Percentiles rank a stretch among this genome's conserved stretches.
phyloP scores from a whole-genome alignment of 2,113 vertebrate species.

The Nerophis lumbriciformis region DNA sequence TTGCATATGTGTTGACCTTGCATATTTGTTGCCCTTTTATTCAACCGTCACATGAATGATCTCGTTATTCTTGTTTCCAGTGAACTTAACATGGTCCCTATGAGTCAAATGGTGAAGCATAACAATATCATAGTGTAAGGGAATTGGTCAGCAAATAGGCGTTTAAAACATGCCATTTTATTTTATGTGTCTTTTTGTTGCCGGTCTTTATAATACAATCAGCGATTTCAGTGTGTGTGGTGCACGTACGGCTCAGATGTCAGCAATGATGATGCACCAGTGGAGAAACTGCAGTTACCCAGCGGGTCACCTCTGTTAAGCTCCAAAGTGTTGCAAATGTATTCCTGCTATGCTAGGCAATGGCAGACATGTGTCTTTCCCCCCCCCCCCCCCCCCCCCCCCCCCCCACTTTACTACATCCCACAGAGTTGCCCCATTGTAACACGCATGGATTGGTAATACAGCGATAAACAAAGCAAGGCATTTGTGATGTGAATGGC shows the following conservation, averaged over 20 bases:
- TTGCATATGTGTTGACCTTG: too few relatives aligned
- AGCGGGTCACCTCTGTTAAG: conserved; percentile 29
- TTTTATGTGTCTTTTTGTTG: not conserved
- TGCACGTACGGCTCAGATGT: conserved; percentile 7
- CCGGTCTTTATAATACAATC: not conserved
- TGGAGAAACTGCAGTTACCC: conserved; percentile 14
- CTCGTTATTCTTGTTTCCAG: not conserved
- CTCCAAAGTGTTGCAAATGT: conserved; percentile 30
- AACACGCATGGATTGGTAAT: conserved; percentile 11
- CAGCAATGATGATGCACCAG: conserved; percentile 13
- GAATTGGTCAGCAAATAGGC: not conserved
- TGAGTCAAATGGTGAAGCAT: not conserved
- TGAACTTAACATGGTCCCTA: not conserved
- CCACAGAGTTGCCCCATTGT: conserved; percentile 13
- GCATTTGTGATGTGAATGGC: not conserved
- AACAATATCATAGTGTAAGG: not conserved
- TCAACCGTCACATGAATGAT: not conserved
- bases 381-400: conserved; percentile 2
- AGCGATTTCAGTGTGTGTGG: not conserved
- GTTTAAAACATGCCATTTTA: not conserved
- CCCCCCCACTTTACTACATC: conserved; percentile 32
- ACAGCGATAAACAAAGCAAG: conserved; percentile 7
- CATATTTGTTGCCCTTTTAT: too few relatives aligned
- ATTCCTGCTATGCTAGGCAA: conserved; percentile 35
- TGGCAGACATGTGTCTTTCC: conserved; percentile 42